phyloP scores from a whole-genome alignment of 2,113 vertebrate species.

The Oceanites oceanicus region DNA sequence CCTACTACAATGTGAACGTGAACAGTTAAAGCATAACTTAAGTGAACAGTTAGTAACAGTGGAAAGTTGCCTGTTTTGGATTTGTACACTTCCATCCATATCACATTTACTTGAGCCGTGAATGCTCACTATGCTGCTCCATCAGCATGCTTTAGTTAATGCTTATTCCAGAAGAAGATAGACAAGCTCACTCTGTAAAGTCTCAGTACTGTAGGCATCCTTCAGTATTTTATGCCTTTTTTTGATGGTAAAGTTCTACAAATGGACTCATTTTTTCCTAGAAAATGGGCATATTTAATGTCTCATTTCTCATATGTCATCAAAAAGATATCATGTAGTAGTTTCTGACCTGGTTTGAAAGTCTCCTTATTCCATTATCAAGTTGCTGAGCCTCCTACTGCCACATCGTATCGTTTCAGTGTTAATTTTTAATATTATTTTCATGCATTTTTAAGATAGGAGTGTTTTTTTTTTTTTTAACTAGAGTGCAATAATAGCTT shows the following conservation, averaged over 20 bases:
- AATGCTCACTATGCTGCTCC: background rate
- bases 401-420: constrained; percentile 44
- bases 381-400: constrained; percentile 15
- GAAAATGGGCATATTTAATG: background rate
- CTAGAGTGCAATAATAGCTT: constrained; percentile 61
- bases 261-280: background rate
- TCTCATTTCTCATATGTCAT: background rate
- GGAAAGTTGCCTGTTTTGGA: background rate
- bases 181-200: background rate
- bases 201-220: background rate
- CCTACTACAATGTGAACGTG: background rate
- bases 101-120: background rate
- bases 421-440: constrained; percentile 71
- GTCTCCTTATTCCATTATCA: constrained; percentile 41
- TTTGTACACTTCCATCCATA: background rate
- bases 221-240: background rate
- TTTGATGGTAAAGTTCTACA: background rate
- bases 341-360: constrained; percentile 43
- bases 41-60: background rate
- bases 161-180: background rate
- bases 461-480: background rate
- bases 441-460: constrained; percentile 67
- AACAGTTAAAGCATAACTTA: background rate
- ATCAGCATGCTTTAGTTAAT: background rate
- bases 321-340: background rate